Evolutionary conservation across 1,140 invertebrate genomes (phyloP), one percentile per base, ranked within the genome.

Genomic region (Neomicropteryx cornuta): DNA sequence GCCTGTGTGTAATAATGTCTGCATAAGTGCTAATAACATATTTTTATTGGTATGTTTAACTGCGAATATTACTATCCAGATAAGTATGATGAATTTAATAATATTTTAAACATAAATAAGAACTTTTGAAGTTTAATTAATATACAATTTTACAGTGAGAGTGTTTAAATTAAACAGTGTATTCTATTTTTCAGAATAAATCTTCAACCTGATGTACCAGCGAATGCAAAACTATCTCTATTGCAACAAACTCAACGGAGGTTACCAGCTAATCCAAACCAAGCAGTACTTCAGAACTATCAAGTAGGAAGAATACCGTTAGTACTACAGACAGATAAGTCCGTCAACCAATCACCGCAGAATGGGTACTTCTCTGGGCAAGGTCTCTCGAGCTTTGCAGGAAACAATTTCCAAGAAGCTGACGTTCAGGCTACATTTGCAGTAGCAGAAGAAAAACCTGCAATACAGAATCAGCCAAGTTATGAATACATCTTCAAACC

Each of bases 321-420:
- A 3, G 36, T 40, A 0, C 29, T 47, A n/a, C 22, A 43, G 31
- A 39, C 39, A 5, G 38, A 38, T 18, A 39, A 47, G 28, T 24
- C 33, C 19, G 43, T 40, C 11, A 44, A 38, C 29, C 42, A 41
- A 5, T 24, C 41, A 16, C 36, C 39, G 2, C 36, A 29, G 13
- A 41, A 47, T 38, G 39, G 20, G 14, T 33, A 39, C 19, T 44
- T 44, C 23, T 37, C 45, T 6, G 38, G 16, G n/a, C 45, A 41
- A 39, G 43, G 42, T 16, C 44, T 42, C 18, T 28, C 38, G 10
- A 37, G 13, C 18, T 11, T 32, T 3, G 30, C 18, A 18, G 42
- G 39, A 4, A 42, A 47, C 27, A 11, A 42, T 22, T 31, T 47
- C n/a, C 45, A 47, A 17, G 42, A 47, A 39, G 42, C 45, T n/a